phyloP scores from a whole-genome alignment of 2,888 invertebrate genomes.

The Smittia aterrima region DNA sequence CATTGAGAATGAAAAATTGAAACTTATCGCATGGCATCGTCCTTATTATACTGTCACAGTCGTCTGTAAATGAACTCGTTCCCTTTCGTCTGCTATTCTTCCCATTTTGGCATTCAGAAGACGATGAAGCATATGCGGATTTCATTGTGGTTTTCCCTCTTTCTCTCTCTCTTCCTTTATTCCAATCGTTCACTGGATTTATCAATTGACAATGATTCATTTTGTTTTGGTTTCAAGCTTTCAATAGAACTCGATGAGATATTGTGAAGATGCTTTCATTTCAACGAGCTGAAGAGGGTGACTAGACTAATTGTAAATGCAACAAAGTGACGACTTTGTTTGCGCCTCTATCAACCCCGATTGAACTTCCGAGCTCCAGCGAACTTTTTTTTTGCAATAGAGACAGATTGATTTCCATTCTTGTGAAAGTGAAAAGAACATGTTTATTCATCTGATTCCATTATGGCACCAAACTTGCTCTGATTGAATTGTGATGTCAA shows the following conservation, averaged over 20 bases:
- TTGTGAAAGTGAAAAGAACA: slow-evolving; percentile 35
- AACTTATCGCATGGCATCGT: slow-evolving; percentile 28
- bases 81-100: background rate
- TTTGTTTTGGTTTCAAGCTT: slow-evolving; percentile 24
- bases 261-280: background rate
- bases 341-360: no score
- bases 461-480: background rate
- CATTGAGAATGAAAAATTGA: slow-evolving; percentile 40
- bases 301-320: no score
- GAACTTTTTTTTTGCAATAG: background rate
- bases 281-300: no score
- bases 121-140: background rate
- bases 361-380: background rate
- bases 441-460: slow-evolving; percentile 37
- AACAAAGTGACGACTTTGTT: no score
- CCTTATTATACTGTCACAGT: slow-evolving; percentile 37
- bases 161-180: no score
- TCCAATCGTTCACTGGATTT: background rate
- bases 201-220: slow-evolving; percentile 39
- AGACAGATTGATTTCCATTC: slow-evolving; percentile 3
- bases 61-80: slow-evolving; percentile 14
- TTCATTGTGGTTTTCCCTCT: background rate
- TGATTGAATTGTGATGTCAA: slow-evolving; percentile 31
- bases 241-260: background rate
- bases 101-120: background rate